These are phyloP conservation scores for Coenonympha glycerion DNA, from an alignment of 2,888 invertebrate species.

Conservation along the genomic window DNA sequence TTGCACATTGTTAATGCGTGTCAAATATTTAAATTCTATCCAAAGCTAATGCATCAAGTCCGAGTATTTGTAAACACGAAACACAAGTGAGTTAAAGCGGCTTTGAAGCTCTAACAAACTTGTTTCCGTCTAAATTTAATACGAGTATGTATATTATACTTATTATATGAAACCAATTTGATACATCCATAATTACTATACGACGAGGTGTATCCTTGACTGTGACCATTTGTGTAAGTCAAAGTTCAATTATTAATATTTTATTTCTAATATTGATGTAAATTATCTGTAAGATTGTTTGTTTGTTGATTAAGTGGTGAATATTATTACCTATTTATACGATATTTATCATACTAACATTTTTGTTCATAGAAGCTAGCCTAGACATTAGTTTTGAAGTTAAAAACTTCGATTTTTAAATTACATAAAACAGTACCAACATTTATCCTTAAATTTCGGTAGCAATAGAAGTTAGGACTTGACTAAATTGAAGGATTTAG, in stretches of 20 bases:
- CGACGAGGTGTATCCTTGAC: constrained; percentile 24
- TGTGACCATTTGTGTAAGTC: constrained; percentile 23
- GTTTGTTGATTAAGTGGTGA: no score
- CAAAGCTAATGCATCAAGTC: constrained; percentile 21
- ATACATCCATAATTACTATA: constrained; percentile 22
- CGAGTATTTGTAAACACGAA: constrained; percentile 41
- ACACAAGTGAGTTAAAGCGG: constrained; percentile 25
- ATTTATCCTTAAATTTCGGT: no score
- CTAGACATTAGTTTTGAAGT: no score
- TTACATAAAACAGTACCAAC: no score
- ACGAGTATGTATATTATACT: neutral
- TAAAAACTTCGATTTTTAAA: no score
- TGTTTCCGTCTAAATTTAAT: constrained; percentile 31
- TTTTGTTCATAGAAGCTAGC: no score
- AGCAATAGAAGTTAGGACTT: no score
- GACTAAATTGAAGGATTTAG: no score
- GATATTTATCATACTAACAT: no score
- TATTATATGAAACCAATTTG: constrained; percentile 18
- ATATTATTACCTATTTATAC: no score
- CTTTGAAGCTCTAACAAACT: constrained; percentile 33
- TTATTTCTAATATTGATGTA: neutral
- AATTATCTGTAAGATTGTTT: no score
- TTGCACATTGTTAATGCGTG: neutral
- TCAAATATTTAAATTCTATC: constrained; percentile 2
- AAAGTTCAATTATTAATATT: constrained; percentile 29